These are phyloP conservation scores for Cacoxenus indagator DNA, from an alignment of 2,888 invertebrate genomes.

Conservation along the genomic window DNA sequence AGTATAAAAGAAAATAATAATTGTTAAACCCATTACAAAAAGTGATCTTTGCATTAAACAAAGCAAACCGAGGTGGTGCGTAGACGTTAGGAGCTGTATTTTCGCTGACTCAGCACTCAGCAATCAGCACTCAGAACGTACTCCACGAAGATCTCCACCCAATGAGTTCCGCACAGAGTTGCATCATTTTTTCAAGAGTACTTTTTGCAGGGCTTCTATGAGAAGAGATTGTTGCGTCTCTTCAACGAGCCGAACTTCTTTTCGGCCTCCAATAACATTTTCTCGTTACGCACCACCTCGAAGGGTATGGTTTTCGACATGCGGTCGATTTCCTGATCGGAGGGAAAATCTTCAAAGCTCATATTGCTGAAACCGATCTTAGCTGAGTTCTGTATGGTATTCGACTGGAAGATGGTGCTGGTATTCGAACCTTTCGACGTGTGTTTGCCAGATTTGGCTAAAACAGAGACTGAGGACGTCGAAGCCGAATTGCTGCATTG, in stretches of 20 bases:
- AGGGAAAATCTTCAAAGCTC: constrained; percentile 82
- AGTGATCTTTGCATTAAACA: too few relatives aligned
- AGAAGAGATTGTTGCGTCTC: constrained; percentile 73
- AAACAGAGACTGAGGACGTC: constrained; percentile 6
- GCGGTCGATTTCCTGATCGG: constrained; percentile 74
- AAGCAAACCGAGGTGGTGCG: too few relatives aligned
- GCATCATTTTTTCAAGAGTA: constrained; percentile 54
- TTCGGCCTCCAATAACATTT: constrained; percentile 71
- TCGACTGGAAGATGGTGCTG: constrained; percentile 65
- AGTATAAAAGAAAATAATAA: too few relatives aligned
- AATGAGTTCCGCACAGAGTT: constrained; percentile 52
- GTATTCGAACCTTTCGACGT: constrained; percentile 3
- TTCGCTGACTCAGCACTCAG: too few relatives aligned
- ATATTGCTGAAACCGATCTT: constrained; percentile 79
- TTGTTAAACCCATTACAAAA: too few relatives aligned
- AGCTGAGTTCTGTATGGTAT: constrained; percentile 68
- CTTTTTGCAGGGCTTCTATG: constrained; percentile 67
- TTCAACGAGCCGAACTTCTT: constrained; percentile 72
- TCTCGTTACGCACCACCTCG: constrained; percentile 75
- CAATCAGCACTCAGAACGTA: too few relatives aligned
- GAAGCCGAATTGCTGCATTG: constrained; percentile 29
- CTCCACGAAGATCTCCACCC: too few relatives aligned
- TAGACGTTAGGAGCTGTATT: too few relatives aligned
- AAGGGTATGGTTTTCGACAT: constrained; percentile 74
- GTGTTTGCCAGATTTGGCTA: constrained; percentile 5